These are phyloP conservation scores for Harmothoe impar DNA, from an alignment of 2,888 invertebrate species.

Conservation along the genomic window DNA sequence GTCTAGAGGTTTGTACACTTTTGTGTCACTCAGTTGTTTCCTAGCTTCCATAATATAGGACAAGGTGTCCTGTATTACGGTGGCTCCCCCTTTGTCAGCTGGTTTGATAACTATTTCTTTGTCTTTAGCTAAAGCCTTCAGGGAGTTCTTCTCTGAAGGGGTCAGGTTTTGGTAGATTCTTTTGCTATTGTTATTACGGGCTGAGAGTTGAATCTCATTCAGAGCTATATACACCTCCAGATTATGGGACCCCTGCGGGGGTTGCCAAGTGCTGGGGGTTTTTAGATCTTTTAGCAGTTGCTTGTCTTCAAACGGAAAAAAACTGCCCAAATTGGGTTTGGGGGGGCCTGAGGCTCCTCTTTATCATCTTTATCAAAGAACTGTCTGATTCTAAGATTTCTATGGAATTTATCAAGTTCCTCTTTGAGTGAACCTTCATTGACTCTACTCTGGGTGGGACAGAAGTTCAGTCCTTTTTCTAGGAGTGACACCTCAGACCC, in stretches of 20 bases:
- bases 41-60: background rate
- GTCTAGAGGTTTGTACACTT: background rate
- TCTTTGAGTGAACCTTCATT: background rate
- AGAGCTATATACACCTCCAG: background rate
- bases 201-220: background rate
- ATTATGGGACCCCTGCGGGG: background rate
- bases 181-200: background rate
- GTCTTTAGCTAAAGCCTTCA: background rate
- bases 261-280: background rate
- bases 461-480: background rate
- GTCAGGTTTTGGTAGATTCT: background rate
- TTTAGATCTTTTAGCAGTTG: background rate
- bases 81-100: background rate
- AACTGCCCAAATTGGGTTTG: background rate
- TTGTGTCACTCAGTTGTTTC: background rate
- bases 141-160: background rate
- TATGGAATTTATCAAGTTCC: background rate
- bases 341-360: background rate
- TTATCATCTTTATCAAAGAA: background rate
- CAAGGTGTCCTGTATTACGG: background rate
- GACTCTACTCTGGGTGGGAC: background rate
- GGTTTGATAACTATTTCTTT: background rate
- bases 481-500: background rate
- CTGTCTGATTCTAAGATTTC: background rate
- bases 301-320: background rate